Evolutionary conservation across 2,113 vertebrate genomes (phyloP), one percentile per base, ranked within the genome.

Genomic region (Anhinga anhinga): DNA sequence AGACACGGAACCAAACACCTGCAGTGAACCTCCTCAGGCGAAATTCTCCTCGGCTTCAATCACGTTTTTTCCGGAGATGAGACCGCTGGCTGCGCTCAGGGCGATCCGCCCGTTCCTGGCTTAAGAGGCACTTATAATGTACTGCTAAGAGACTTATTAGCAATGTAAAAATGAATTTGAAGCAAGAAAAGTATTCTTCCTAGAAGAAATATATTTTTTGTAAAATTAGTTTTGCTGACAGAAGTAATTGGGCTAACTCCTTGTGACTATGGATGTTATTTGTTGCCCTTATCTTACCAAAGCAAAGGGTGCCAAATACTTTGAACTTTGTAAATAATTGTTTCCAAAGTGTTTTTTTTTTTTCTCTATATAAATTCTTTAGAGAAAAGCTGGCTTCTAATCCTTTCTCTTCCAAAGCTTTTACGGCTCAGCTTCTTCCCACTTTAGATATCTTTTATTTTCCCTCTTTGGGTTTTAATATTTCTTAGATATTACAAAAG

Each of bases 61-160:
- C 88, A 62, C 2, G 2, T 2, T 71, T 95, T 86, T 95, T 83
- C 70, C 30, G 20, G 83, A 85, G 80, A 86, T 50, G 93, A 88
- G 93, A 87, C 80, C 26, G 10, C 88, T 80, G 91, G 95, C 89
- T 87, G 90, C 3, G 32, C 92, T 84, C 73, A 76, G 88, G 94
- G 88, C 59, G 6, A 81, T 70, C 55, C 8, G 6, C 73, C 12
- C 26, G 83, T 71, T 91, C 83, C 89, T 47, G 89, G 50, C 70
- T 93, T 44, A 44, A 95, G 91, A 95, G 88, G 45, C 90, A 55
- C 93, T 92, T 96, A 40, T n/a, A 32, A 93, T 94, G 88, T 27
- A 58, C 84, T 73, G 84, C 83, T 79, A 53, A 95, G 94, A 97
- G 84, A 93, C 88, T 94, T 85, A 86, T 95, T 96, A 97, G 93